phyloP scores from a whole-genome alignment of 2,797 vertebrate species.

The Sparidentex hasta region DNA sequence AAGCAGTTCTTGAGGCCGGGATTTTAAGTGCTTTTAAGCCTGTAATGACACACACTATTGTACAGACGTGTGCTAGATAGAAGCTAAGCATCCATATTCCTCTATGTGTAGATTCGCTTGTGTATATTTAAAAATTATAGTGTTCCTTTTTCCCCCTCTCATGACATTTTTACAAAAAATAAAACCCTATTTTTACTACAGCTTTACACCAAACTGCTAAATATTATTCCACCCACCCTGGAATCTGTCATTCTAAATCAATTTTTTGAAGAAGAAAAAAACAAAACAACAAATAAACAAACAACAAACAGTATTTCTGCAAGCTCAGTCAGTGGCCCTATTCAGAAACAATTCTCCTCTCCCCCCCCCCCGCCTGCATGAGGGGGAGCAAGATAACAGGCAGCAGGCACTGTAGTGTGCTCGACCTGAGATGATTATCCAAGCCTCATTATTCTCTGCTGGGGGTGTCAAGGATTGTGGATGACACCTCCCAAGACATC shows the following conservation, averaged over 20 bases:
- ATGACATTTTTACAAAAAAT: background rate
- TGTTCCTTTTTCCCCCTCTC: background rate
- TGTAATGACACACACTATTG: slow-evolving; percentile 5
- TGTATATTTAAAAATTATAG: background rate
- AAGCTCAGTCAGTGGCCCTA: background rate
- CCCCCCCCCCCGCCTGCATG: slow-evolving; percentile 17
- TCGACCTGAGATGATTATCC: slow-evolving; percentile 59
- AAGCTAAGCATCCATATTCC: background rate
- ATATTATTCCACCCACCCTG: background rate
- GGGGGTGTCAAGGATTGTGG: slow-evolving; percentile 33
- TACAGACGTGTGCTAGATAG: slow-evolving; percentile 2
- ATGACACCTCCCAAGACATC: slow-evolving; percentile 23
- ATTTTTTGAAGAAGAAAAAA: background rate
- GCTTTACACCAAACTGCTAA: background rate
- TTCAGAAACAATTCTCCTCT: slow-evolving; percentile 21
- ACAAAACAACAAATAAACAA: background rate
- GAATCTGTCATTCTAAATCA: background rate
- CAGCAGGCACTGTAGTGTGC: slow-evolving; percentile 27
- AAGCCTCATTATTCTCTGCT: slow-evolving; percentile 54
- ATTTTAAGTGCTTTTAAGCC: background rate
- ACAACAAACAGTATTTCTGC: slow-evolving; percentile 7
- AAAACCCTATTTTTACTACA: background rate
- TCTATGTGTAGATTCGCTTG: background rate
- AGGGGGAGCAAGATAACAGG: slow-evolving; percentile 31
- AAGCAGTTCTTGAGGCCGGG: background rate